Conservation (phyloP, 2,888 invertebrate species). For the Drosophila pseudotakahashii region DNA sequence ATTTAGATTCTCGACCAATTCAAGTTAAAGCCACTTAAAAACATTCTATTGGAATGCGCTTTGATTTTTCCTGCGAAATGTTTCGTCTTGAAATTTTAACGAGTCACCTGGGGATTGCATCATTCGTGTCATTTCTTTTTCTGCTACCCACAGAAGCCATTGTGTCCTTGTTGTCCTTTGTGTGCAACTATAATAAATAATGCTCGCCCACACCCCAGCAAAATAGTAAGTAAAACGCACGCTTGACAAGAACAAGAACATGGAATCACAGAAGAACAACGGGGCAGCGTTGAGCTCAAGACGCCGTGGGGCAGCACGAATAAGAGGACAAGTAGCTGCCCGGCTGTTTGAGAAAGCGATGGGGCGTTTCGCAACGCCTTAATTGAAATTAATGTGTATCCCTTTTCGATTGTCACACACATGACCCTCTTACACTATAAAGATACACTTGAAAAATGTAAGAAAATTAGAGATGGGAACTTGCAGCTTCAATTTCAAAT, state of each 20-base stretch:
- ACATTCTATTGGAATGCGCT: conserved; percentile 7
- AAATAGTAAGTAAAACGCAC: conserved; percentile 52
- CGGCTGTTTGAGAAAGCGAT: conserved; percentile 41
- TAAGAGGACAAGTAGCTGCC: conserved; percentile 49
- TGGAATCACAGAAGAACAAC: conserved; percentile 24
- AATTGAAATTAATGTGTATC: conserved; percentile 81
- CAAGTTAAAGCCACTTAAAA: neutral
- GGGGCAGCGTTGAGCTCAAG: conserved; percentile 26
- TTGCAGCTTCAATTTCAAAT: no score
- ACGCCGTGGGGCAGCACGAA: conserved; percentile 28
- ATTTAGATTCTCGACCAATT: neutral
- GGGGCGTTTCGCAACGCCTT: conserved; percentile 59
- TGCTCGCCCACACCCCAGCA: conserved; percentile 39
- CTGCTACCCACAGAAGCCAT: conserved; percentile 41
- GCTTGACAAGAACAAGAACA: conserved; percentile 54
- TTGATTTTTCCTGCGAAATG: conserved; percentile 31
- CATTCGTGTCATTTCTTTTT: conserved; percentile 61
- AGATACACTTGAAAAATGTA: conserved; percentile 6
- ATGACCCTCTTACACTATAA: conserved; percentile 9
- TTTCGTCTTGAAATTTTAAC: conserved; percentile 68
- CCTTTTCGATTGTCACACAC: conserved; percentile 67
- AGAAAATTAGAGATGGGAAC: no score
- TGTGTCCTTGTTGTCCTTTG: conserved; percentile 72
- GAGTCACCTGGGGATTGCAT: conserved; percentile 74
- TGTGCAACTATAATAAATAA: conserved; percentile 77